Base-by-base conservation (phyloP, 2,888 invertebrate genomes). In the Lydus trimaculatus region DNA sequence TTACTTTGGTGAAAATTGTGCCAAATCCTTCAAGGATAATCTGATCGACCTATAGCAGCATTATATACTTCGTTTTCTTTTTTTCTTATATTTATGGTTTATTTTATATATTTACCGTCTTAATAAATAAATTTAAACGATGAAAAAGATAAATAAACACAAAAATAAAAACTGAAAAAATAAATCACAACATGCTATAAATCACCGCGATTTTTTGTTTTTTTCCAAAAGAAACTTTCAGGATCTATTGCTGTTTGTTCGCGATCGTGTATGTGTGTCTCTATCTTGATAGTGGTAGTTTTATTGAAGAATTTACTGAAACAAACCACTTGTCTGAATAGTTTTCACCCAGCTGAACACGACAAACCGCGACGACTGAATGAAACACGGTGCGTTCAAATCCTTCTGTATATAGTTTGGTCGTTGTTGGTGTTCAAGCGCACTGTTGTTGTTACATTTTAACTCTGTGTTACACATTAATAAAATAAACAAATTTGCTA, bases 341-440 rank as follows among this genome's bases (percentile, higher is more conserved):
- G 23, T 48, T 62, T 33, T 56, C 58, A 48, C 43, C 63, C 63
- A 61, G 70, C 65, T 69, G 70, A 73, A 72, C 72, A 72, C 73
- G 70, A 67, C 60, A 68, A 64, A 72, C 63, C 72, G 73, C 73
- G 73, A 70, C 70, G 70, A 73, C 73, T 72, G 73, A 73, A 73
- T 73, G 73, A 63, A 73, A 69, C 63, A 64, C 64, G 64, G 66
- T 64, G 61, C 70, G 64, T 65, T 63, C 65, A 31, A 60, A 62
- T 70, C 70, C 70, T 70, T 67, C 65, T 67, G 67, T 70, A 61
- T 70, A 70, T 67, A 67, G 66, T 60, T 17, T 7, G 8, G 43
- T 23, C 52, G 56, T 48, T 58, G 65, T 63, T 58, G 58, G 66
- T 70, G 70, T 70, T 70, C 70, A 70, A 70, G 70, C 70, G 70